These are phyloP conservation scores for Streptopelia turtur DNA, from an alignment of 2,797 vertebrate species.

Conservation along the genomic window DNA sequence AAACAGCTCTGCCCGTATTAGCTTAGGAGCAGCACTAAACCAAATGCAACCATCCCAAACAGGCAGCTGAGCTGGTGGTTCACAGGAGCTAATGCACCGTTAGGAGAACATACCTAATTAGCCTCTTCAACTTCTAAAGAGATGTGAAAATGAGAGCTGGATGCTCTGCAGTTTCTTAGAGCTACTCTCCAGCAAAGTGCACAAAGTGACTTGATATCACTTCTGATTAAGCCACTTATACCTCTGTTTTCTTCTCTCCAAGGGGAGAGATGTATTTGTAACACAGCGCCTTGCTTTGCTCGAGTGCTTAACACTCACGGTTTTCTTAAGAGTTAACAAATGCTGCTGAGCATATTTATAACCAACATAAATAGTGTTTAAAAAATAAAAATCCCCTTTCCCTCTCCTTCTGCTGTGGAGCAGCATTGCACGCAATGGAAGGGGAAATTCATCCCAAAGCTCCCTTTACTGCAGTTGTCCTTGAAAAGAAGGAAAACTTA, in stretches of 20 bases:
- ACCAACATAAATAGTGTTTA: neutral
- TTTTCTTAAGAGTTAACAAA: neutral
- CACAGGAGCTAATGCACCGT: fast-evolving
- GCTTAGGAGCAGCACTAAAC: neutral
- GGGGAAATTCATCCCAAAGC: neutral
- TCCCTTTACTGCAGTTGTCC: neutral
- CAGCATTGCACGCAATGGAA: fast-evolving
- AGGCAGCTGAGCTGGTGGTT: neutral
- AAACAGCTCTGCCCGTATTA: fast-evolving
- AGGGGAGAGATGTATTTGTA: neutral
- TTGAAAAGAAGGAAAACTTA: neutral
- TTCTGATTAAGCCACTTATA: neutral
- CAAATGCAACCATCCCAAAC: neutral
- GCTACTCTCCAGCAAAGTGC: neutral
- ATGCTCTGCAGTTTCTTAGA: neutral
- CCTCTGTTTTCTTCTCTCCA: neutral
- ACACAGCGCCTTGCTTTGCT: neutral
- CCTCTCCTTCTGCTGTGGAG: neutral
- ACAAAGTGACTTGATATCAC: neutral
- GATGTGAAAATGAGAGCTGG: neutral
- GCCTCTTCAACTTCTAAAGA: neutral
- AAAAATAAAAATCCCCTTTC: neutral
- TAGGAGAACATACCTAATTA: neutral
- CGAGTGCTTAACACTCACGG: neutral
- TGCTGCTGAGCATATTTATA: neutral